Base-by-base conservation (phyloP, 2,888 invertebrate species). In the Strigamia transsilvanica region DNA sequence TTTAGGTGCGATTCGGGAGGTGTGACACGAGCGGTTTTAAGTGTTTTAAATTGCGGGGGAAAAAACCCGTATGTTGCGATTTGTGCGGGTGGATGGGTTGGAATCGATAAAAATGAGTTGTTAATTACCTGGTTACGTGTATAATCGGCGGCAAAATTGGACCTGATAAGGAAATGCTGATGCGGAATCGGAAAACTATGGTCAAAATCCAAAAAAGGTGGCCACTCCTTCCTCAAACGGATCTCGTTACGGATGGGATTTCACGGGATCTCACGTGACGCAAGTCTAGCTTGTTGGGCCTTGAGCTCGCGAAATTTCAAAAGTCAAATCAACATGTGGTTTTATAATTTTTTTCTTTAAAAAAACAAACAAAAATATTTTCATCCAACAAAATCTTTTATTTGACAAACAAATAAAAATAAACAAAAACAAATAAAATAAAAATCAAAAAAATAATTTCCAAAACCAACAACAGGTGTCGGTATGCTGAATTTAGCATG, bases 331-430 rank as follows among this genome's bases (percentile, higher is more conserved):
- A 51, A 51, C 51, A 51, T 18, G 51, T 51, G 51, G 51, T 51
- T 51, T n/a, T n/a, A n/a, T n/a, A n/a, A n/a, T n/a, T n/a, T 9
- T 12, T 51, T n/a, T n/a, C n/a, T n/a, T n/a, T n/a, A n/a, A n/a
- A n/a, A n/a, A n/a, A n/a, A n/a, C n/a, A 51, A n/a, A 51, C 51
- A 51, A 51, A 51, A 51, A 51, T n/a, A n/a, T 9, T 51, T 51
- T 51, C 4, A 51, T 51, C 4, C n/a, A 51, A n/a, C 10, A n/a
- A 51, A 51, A n/a, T n/a, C n/a, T n/a, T 27, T 3, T n/a, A n/a
- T n/a, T n/a, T 6, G 10, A 51, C 3, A 51, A 13, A n/a, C 2
- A 51, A n/a, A 13, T 3, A 13, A 51, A 34, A 34, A 3, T 51
- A n/a, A n/a, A n/a, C n/a, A n/a, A n/a, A n/a, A n/a, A 51, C n/a